Base-by-base conservation (phyloP, 2,888 invertebrate genomes). In the Empis livida region DNA sequence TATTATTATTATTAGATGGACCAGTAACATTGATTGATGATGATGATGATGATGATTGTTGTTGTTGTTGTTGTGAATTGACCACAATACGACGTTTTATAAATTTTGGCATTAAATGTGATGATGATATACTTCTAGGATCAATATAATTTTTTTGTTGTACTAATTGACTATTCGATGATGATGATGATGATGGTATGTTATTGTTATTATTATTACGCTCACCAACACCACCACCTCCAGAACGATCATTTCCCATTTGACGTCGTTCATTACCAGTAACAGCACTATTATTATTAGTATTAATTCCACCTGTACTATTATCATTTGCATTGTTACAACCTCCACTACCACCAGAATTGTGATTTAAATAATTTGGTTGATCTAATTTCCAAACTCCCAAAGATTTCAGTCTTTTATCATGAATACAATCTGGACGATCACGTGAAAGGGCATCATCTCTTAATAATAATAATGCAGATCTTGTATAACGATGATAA, bases 401-500 rank as follows among this genome's bases (percentile, higher is more conserved):
- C 42, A 66, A 53, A 6, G 56, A 52, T 30, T 61, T 61, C 14
- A 65, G 51, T n/a, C 57, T 61, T 10, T 45, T 65, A 57, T 76
- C 73, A 53, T 78, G 75, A 53, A 80, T 67, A 67, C 80, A 82
- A 56, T 79, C 78, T n/a, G 90, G 86, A 59, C 82, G 78, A 51
- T 72, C 75, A 62, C 78, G 79, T 42, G 88, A 81, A 53, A 79
- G 72, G 50, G 83, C 81, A 56, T 78, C 78, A 61, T 78, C 76
- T 48, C 83, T 78, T 55, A 90, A 73, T 41, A 78, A 75, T 68
- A 87, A 70, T 55, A 92, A 73, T 61, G 84, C 77, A 44, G 84
- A 82, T 66, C 82, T 73, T 27, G 78, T 75, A 70, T 80, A 80
- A 46, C 72, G 73, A 71, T 61, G 68, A 11, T 47, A 35, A 13